phyloP scores from a whole-genome alignment of 1,140 invertebrate species.

The Trissolcus basalis region DNA sequence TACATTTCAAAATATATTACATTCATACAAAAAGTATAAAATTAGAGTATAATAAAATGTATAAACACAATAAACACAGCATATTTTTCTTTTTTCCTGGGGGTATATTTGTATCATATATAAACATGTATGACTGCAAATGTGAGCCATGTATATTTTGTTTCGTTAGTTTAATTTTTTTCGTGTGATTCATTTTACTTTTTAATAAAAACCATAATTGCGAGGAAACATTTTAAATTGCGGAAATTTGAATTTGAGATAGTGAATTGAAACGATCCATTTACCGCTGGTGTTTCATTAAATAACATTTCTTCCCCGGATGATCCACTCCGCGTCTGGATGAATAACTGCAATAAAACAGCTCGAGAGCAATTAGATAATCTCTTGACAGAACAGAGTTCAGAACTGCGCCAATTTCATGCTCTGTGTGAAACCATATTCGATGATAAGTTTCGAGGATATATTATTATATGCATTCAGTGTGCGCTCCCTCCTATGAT shows the following conservation, averaged over 20 bases:
- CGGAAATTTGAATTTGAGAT: not conserved
- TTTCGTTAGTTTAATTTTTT: too few species aligned
- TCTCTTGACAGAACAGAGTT: slow-evolving; percentile 35
- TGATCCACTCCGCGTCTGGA: slow-evolving; percentile 1
- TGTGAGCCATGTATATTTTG: too few species aligned
- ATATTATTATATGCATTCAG: slow-evolving; percentile 17
- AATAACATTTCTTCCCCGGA: slow-evolving; percentile 6
- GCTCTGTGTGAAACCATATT: slow-evolving; percentile 46
- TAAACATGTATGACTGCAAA: too few species aligned
- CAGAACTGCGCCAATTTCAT: slow-evolving; percentile 41
- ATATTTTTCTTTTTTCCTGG: too few species aligned
- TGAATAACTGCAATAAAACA: slow-evolving; percentile 33
- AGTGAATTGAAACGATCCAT: too few species aligned
- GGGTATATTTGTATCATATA: too few species aligned
- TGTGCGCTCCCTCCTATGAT: not conserved
- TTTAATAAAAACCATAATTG: too few species aligned
- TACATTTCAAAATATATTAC: too few species aligned
- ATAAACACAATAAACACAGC: too few species aligned
- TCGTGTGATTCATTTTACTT: too few species aligned
- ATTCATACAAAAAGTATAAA: too few species aligned
- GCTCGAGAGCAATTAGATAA: slow-evolving; percentile 40
- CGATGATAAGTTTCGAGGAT: slow-evolving; percentile 39
- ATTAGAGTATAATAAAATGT: too few species aligned
- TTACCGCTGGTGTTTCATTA: slow-evolving; percentile 1
- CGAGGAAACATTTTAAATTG: not conserved